phyloP scores from a whole-genome alignment of 23 tunicate species.

The Aplidium turbinatum region DNA sequence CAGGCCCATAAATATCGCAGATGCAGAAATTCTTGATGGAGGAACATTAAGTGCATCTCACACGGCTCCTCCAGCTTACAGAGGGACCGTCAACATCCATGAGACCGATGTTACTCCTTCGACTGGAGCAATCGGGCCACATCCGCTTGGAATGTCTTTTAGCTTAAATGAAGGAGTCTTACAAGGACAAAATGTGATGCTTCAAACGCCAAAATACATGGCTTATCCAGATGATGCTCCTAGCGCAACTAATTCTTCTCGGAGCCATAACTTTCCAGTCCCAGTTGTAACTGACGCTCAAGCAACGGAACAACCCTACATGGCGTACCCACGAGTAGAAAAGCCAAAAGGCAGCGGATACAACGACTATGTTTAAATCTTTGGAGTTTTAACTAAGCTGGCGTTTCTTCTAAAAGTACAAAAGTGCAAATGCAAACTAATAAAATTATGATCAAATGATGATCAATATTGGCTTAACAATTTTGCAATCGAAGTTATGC shows the following conservation, averaged over 20 bases:
- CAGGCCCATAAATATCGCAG: slow-evolving; percentile 14
- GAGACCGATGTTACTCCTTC: slow-evolving; percentile 42
- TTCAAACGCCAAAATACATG: background rate
- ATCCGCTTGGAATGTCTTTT: slow-evolving; percentile 70
- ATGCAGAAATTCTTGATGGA: slow-evolving; percentile 35
- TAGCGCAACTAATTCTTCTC: slow-evolving; percentile 7
- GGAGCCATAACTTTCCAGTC: slow-evolving; percentile 4
- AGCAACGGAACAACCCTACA: slow-evolving; percentile 14
- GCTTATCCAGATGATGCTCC: background rate
- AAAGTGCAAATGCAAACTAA: too few species aligned
- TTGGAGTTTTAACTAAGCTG: too few species aligned
- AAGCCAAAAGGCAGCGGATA: slow-evolving; percentile 6
- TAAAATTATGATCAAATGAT: too few species aligned
- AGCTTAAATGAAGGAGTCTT: slow-evolving; percentile 77
- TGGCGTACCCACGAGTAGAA: slow-evolving; percentile 20
- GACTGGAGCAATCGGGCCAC: background rate
- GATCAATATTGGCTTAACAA: too few species aligned
- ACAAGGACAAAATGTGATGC: slow-evolving; percentile 19
- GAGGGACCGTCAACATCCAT: slow-evolving; percentile 27
- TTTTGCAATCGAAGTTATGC: too few species aligned
- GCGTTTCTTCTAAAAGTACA: too few species aligned
- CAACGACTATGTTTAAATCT: slow-evolving; percentile 21
- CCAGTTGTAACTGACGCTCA: background rate
- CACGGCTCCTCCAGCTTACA: slow-evolving; percentile 80
- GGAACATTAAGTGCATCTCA: slow-evolving; percentile 21